These are phyloP conservation scores for Rhopalosiphum padi DNA, from an alignment of 1,140 invertebrate genomes.

Conservation along the genomic window DNA sequence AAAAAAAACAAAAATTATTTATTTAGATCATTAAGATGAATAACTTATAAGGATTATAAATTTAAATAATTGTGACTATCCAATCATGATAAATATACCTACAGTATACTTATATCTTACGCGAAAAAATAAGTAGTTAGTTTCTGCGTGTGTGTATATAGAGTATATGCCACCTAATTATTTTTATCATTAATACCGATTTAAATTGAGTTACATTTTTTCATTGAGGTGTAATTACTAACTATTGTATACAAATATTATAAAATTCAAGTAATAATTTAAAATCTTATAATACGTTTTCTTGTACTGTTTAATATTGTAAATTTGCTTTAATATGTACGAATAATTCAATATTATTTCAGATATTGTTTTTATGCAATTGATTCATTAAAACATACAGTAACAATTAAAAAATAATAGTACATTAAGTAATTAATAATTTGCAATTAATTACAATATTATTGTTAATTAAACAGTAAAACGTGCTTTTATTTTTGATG, in stretches of 20 bases:
- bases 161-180: neutral
- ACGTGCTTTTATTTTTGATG: neutral
- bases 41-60: neutral
- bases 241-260: neutral
- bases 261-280: neutral
- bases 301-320: neutral
- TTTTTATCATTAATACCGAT: neutral
- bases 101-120: neutral
- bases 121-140: neutral
- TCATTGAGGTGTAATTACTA: neutral
- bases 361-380: neutral
- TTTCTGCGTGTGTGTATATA: neutral
- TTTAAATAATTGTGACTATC: slow-evolving; percentile 5
- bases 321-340: neutral
- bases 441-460: neutral
- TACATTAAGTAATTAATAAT: neutral
- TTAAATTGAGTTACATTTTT: neutral
- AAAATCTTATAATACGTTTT: neutral
- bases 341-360: neutral
- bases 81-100: neutral
- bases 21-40: neutral
- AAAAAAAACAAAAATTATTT: neutral
- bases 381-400: neutral
- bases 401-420: neutral
- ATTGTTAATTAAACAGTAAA: neutral